Percentiles rank a stretch among this genome's conserved stretches.
These are phyloP conservation scores for Columba guinea DNA, from an alignment of 2,797 vertebrate genomes.

Conservation along the genomic window DNA sequence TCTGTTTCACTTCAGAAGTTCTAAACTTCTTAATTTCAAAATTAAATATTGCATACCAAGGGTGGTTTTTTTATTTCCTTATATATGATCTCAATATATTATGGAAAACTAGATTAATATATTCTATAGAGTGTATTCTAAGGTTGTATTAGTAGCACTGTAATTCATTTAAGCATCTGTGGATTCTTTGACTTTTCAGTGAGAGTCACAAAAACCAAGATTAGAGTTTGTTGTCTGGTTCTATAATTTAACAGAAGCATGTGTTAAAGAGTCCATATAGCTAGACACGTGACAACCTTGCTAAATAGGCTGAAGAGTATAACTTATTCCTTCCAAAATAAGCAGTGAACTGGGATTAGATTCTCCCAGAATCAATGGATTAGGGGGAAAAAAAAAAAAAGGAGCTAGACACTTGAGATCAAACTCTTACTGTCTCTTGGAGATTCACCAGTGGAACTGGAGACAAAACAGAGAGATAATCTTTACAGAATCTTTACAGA, in stretches of 20 bases:
- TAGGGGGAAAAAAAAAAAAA: not conserved
- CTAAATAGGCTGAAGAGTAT: not conserved
- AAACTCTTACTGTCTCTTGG: not conserved
- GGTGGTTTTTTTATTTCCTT: not conserved
- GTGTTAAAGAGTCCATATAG: not conserved
- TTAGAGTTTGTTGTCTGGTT: not conserved
- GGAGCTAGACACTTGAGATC: not conserved
- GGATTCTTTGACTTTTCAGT: not conserved
- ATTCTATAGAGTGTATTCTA: not conserved
- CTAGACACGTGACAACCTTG: not conserved
- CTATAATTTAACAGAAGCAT: not conserved
- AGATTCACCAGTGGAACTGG: not conserved
- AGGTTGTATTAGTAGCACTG: not conserved
- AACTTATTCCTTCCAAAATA: conserved; percentile 27
- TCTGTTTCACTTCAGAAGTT: not conserved
- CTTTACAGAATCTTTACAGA: not conserved
- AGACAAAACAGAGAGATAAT: not conserved
- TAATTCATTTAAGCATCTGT: not conserved
- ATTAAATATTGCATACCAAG: not conserved
- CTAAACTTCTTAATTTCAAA: not conserved
- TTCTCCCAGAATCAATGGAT: not conserved
- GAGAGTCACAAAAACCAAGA: not conserved
- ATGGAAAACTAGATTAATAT: not conserved
- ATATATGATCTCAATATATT: not conserved
- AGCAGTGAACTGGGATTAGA: not conserved